phyloP scores from a whole-genome alignment of 2,888 invertebrate species.

The Willowsia nigromaculata region DNA sequence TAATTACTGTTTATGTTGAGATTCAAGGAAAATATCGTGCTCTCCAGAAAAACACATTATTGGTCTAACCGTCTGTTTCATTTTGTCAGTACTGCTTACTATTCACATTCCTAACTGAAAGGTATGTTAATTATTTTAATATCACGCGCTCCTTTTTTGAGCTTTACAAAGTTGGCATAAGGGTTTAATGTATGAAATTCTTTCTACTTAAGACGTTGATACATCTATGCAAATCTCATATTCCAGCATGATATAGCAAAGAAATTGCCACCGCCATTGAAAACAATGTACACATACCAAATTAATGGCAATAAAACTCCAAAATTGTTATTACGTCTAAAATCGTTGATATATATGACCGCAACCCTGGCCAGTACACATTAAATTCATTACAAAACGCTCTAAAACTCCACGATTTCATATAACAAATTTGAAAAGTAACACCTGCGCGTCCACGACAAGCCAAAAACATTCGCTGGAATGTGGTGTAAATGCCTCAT shows the following conservation, averaged over 20 bases:
- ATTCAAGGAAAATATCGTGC: background rate
- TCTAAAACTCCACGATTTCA: background rate
- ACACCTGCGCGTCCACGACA: background rate
- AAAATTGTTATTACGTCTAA: background rate
- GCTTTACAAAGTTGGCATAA: background rate
- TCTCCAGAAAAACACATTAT: background rate
- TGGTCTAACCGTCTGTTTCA: background rate
- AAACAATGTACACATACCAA: background rate
- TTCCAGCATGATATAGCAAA: background rate
- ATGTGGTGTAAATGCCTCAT: conserved; percentile 30
- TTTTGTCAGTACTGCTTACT: background rate
- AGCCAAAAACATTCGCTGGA: background rate
- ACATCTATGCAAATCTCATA: too few species aligned
- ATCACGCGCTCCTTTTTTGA: background rate
- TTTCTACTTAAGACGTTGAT: too few species aligned
- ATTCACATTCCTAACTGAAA: background rate
- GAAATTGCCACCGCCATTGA: background rate
- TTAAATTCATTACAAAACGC: background rate
- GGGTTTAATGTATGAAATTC: background rate
- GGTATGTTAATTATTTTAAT: background rate
- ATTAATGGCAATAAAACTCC: background rate
- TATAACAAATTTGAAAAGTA: background rate
- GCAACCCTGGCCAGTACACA: background rate
- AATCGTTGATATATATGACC: background rate
- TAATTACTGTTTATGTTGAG: background rate